Percentiles rank a stretch among this genome's conserved stretches.
These are phyloP conservation scores for Sebastes goodei DNA, from an alignment of 2,797 vertebrate species.

Conservation along the genomic window DNA sequence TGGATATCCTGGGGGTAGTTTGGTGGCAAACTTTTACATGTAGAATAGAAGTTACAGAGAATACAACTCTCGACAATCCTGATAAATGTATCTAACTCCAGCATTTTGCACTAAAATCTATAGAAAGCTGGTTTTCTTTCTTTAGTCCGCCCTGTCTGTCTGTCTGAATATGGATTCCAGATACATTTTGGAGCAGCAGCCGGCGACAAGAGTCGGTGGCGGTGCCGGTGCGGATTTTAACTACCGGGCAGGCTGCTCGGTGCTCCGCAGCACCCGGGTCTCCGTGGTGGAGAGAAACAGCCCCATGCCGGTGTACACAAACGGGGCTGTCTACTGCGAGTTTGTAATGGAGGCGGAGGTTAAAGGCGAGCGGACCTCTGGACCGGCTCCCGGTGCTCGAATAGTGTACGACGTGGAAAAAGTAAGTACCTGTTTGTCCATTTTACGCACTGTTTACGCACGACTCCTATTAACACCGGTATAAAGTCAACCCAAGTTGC, in stretches of 20 bases:
- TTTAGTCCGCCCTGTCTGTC: constrained; percentile 68
- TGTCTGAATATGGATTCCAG: constrained; percentile 82
- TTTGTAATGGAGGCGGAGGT: constrained; percentile 64
- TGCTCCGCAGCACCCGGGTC: constrained; percentile 64
- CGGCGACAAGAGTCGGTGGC: constrained; percentile 60
- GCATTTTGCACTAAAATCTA: constrained; percentile 74
- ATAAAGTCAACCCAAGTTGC: constrained; percentile 9
- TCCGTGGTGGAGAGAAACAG: constrained; percentile 56
- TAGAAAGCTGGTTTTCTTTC: constrained; percentile 77
- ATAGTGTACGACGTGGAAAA: constrained; percentile 75
- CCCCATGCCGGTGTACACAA: constrained; percentile 59
- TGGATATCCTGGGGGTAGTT: constrained; percentile 59
- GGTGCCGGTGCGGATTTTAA: constrained; percentile 53
- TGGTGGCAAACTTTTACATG: constrained; percentile 65
- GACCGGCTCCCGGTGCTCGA: constrained; percentile 57
- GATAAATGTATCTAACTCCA: constrained; percentile 83
- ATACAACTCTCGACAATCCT: constrained; percentile 68
- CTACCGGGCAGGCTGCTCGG: constrained; percentile 68
- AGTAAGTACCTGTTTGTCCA: constrained; percentile 68
- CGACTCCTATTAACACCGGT: constrained; percentile 11
- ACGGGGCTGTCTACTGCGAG: constrained; percentile 67
- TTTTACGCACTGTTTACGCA: background rate
- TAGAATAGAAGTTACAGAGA: constrained; percentile 60
- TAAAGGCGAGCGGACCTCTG: constrained; percentile 55
- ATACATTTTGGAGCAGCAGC: constrained; percentile 76